phyloP scores from a whole-genome alignment of 2,888 invertebrate species.

The Seladonia tumulorum region DNA sequence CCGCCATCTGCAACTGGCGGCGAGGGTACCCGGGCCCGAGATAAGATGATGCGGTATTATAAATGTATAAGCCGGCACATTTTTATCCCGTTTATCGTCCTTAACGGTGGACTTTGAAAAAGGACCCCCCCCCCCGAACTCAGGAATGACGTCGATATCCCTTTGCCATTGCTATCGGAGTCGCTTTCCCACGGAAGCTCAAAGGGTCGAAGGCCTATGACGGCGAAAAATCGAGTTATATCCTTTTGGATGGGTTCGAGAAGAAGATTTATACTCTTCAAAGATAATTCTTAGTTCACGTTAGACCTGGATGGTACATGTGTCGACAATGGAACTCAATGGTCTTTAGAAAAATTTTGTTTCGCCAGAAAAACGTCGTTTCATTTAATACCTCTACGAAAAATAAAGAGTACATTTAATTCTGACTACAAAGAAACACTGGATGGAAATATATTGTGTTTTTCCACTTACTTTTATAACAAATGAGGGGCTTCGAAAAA shows the following conservation, averaged over 20 bases:
- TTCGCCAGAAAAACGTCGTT: background rate
- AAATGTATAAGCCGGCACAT: slow-evolving; percentile 64
- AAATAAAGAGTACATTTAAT: background rate
- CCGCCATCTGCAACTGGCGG: slow-evolving; percentile 43
- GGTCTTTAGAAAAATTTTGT: background rate
- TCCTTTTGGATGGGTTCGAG: slow-evolving; percentile 28
- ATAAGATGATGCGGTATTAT: slow-evolving; percentile 66
- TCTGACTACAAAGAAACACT: background rate
- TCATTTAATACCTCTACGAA: background rate
- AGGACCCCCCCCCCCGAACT: slow-evolving; percentile 16
- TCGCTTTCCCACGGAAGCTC: slow-evolving; percentile 13
- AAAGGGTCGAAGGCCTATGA: slow-evolving; percentile 25
- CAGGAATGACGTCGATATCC: background rate
- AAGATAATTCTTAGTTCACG: background rate
- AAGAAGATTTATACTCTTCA: slow-evolving; percentile 8
- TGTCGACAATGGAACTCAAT: background rate
- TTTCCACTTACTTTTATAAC: no score
- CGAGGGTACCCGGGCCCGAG: slow-evolving; percentile 30
- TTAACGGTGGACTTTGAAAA: slow-evolving; percentile 52
- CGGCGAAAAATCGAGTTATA: slow-evolving; percentile 32
- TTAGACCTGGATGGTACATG: background rate
- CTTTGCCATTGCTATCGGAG: slow-evolving; percentile 3
- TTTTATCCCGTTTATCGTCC: slow-evolving; percentile 67
- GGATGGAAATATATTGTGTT: no score
- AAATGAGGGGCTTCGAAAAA: no score